Evolutionary conservation across 1,140 invertebrate genomes (phyloP), one percentile per base, ranked within the genome.

Genomic region (Cotesia glomerata): DNA sequence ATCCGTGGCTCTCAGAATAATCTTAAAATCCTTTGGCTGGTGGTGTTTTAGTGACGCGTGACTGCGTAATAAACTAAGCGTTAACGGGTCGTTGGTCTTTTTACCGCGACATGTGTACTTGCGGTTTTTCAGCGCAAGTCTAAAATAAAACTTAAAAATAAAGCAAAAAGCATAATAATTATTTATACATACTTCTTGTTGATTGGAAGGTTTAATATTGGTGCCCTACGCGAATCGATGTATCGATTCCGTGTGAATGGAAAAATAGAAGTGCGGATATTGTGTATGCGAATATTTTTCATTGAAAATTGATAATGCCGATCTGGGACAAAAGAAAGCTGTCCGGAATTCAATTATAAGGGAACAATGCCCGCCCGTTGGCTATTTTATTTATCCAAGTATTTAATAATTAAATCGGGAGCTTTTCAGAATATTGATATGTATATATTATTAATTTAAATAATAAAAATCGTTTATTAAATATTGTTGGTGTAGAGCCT

Each of bases 1-100:
- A 26, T 26, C 26, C 26, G 3, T 26, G 1, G 26, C 26, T 66
- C 49, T 54, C 5, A 39, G 26, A 67, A 54, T 49, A 18, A 13
- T 32, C 39, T 35, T 35, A 16, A 45, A 64, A 49, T 1, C 11
- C 32, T 11, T 49, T 18, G n/a, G 51, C 51, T 35, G 26, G 59
- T 51, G 56, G 34, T 64, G 68, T 77, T 69, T 75, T 78, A 81
- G 76, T 77, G 79, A 74, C 77, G 80, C 82, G 83, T 82, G 81
- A 81, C 80, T 80, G 78, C 77, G 79, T 79, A 83, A 26, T 26
- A 26, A 85, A 84, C 67, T 76, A 76, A 65, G 58, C 66, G 81
- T 81, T 84, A 83, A 84, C 80, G 76, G 73, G 71, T 73, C 72
- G 63, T 67, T 72, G 74, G 59, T 67, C 74, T 64, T 75, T 68